phyloP scores from a whole-genome alignment of 2,113 vertebrate species.

The Neotragus pygmaeus region DNA sequence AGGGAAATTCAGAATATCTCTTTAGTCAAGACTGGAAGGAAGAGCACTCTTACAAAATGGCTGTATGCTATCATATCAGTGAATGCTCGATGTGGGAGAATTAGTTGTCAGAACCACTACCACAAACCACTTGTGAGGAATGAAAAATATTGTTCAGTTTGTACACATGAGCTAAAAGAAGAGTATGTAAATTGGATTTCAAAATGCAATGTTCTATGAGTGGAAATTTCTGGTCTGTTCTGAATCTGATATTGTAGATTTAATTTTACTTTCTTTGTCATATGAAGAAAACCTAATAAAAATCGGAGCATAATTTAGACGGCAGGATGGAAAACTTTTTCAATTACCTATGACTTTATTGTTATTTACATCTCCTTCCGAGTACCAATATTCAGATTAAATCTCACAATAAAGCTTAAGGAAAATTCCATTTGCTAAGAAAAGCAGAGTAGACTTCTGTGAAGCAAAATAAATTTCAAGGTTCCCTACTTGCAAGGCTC shows the following conservation, averaged over 20 bases:
- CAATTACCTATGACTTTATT: background rate
- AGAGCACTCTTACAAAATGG: background rate
- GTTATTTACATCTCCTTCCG: background rate
- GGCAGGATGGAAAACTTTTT: background rate
- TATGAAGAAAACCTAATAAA: constrained; percentile 9
- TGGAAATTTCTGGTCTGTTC: constrained; percentile 22
- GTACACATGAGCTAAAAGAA: background rate
- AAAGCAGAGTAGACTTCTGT: background rate
- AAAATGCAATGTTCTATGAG: background rate
- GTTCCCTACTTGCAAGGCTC: background rate
- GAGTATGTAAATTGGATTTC: background rate
- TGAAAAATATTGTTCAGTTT: constrained; percentile 38
- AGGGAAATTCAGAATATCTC: background rate
- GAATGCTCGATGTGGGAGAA: background rate
- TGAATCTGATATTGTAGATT: constrained; percentile 27
- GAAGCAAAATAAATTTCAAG: background rate
- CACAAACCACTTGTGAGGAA: background rate
- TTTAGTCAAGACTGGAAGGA: background rate
- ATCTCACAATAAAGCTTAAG: background rate
- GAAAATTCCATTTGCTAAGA: background rate
- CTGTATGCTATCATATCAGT: background rate
- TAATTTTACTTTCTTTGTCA: constrained; percentile 6
- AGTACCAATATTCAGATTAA: background rate
- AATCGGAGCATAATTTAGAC: background rate
- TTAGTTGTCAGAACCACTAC: constrained; percentile 12